Evolutionary conservation across 1,140 invertebrate species (phyloP).

Genomic region (Aphelenchoides avenae): DNA sequence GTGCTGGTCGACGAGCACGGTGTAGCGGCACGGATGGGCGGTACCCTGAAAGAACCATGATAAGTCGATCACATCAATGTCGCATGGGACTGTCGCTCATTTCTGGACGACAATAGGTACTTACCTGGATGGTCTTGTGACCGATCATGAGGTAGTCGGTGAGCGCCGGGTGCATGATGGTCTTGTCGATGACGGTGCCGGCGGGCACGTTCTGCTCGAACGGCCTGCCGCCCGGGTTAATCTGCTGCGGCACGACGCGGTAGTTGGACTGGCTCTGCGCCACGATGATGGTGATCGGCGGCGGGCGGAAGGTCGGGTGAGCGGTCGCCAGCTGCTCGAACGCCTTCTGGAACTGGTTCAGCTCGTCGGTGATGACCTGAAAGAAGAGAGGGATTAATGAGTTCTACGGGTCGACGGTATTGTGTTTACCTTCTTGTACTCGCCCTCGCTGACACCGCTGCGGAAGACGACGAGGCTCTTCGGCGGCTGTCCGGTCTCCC

Average conservation of each 20-base stretch:
- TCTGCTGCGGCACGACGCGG: slow-evolving; percentile 12
- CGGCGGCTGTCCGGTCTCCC: not conserved
- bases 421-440: slow-evolving; percentile 4
- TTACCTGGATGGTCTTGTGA: slow-evolving; percentile 21
- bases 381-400: not conserved
- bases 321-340: slow-evolving; percentile 8
- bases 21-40: slow-evolving; percentile 31
- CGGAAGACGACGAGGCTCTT: slow-evolving; percentile 11
- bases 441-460: slow-evolving; percentile 17
- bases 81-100: too few relatives aligned
- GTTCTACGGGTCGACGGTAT: not conserved
- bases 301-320: not conserved
- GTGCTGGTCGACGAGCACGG: slow-evolving; percentile 17
- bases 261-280: slow-evolving; percentile 20
- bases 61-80: too few relatives aligned
- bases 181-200: slow-evolving; percentile 3
- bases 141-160: slow-evolving; percentile 12
- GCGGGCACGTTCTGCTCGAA: slow-evolving; percentile 12
- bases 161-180: slow-evolving; percentile 5
- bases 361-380: slow-evolving; percentile 7
- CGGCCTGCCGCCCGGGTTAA: slow-evolving; percentile 4
- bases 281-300: slow-evolving; percentile 8
- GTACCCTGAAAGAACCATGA: slow-evolving; percentile 32
- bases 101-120: too few relatives aligned
- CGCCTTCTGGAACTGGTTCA: slow-evolving; percentile 9